phyloP scores from a whole-genome alignment of 2,888 invertebrate genomes.

The Acanthosepion pharaonis region DNA sequence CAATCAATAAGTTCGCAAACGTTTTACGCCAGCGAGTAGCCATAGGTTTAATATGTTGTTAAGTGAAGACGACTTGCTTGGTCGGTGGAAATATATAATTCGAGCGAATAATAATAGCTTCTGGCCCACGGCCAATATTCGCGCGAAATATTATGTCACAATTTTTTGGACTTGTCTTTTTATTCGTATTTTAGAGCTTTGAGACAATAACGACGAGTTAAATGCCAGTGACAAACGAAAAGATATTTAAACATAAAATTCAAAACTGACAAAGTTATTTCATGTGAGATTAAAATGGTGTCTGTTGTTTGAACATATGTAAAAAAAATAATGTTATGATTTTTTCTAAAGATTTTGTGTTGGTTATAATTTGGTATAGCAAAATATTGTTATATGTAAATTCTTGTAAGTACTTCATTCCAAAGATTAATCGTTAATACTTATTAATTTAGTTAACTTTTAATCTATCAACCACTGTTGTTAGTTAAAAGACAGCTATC shows the following conservation, averaged over 20 bases:
- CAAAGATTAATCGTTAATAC: too few species aligned
- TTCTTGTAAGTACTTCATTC: too few species aligned
- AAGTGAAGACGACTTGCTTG: background rate
- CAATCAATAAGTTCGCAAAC: slow-evolving; percentile 16
- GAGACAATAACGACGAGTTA: background rate
- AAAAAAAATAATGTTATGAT: too few species aligned
- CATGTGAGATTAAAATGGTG: too few species aligned
- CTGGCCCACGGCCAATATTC: background rate
- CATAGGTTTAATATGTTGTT: background rate
- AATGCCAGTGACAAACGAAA: background rate
- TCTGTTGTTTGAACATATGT: too few species aligned
- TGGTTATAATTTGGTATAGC: too few species aligned
- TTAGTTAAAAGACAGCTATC: too few species aligned
- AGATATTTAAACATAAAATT: background rate
- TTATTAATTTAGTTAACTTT: too few species aligned
- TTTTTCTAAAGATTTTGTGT: too few species aligned
- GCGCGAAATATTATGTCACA: too few species aligned
- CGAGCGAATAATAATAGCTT: background rate
- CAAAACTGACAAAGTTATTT: background rate
- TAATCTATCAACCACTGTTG: too few species aligned
- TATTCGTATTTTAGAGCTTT: background rate
- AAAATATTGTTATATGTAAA: too few species aligned
- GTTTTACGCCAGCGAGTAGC: slow-evolving; percentile 13
- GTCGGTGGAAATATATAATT: background rate
- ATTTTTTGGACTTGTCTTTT: background rate